A percentile compares a stretch with the other conserved stretches of the same genome.
Evolutionary conservation across 2,888 invertebrate species (phyloP).

Genomic region (Tridacna gigas): DNA sequence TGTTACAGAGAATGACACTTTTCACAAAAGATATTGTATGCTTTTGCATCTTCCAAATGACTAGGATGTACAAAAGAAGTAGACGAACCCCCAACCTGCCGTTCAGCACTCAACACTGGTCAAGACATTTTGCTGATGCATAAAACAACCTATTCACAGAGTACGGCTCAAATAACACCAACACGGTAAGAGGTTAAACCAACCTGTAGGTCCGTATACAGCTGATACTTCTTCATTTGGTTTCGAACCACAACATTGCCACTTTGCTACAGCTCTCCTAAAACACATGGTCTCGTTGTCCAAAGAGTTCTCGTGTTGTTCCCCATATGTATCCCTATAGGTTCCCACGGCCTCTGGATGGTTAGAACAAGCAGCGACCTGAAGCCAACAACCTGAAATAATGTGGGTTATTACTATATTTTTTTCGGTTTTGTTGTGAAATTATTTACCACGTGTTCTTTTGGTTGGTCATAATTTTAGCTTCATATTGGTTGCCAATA

Average conservation of each 20-base stretch:
- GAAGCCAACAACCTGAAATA: constrained; percentile 37
- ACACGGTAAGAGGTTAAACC: background rate
- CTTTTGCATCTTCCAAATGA: no score
- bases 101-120: no score
- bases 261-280: constrained; percentile 37
- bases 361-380: constrained; percentile 13
- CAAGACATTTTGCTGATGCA: no score
- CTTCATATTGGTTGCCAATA: no score
- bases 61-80: no score
- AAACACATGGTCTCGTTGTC: constrained; percentile 37
- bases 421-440: background rate
- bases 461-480: no score
- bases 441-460: background rate
- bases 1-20: no score
- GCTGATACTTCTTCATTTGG: constrained; percentile 55
- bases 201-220: constrained; percentile 70
- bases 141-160: no score
- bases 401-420: background rate
- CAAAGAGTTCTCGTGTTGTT: constrained; percentile 16
- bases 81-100: no score
- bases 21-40: no score
- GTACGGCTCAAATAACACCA: no score
- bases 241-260: constrained; percentile 63
- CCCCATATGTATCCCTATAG: constrained; percentile 18
- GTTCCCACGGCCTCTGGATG: constrained; percentile 25